Conservation (phyloP, 1,140 invertebrate genomes). For the Wasmannia auropunctata region DNA sequence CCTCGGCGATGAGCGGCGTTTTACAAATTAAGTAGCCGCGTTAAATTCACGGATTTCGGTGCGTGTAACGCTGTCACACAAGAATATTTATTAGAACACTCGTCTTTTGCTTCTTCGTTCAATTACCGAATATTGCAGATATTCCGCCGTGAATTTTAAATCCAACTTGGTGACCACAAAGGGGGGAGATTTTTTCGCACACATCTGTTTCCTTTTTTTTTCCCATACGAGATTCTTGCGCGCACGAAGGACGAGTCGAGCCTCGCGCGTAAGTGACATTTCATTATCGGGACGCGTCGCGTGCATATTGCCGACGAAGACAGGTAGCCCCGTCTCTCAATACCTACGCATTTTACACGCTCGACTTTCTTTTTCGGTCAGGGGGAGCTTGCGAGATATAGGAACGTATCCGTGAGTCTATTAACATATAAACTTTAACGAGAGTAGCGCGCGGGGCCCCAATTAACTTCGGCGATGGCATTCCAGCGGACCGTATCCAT, state of each 20-base stretch:
- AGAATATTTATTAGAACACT: background rate
- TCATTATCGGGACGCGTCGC: background rate
- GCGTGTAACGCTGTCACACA: background rate
- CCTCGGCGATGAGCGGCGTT: background rate
- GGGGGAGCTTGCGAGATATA: background rate
- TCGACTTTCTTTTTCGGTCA: conserved; percentile 43
- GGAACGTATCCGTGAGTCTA: conserved; percentile 46
- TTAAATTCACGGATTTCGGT: conserved; percentile 14
- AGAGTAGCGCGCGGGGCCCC: conserved; percentile 36
- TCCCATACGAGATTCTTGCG: too few relatives aligned
- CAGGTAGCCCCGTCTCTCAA: background rate
- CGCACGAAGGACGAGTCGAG: background rate
- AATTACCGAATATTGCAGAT: background rate
- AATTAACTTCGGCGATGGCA: conserved; percentile 57
- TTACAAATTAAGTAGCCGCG: conserved; percentile 25
- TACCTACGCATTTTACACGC: conserved; percentile 45
- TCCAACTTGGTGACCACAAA: too few relatives aligned
- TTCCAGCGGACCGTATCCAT: conserved; percentile 53
- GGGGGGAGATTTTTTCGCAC: too few relatives aligned
- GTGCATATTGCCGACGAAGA: background rate
- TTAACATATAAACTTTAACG: conserved; percentile 60
- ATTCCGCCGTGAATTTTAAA: background rate
- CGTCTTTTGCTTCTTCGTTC: background rate
- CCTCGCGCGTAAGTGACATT: background rate
- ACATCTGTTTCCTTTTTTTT: too few relatives aligned